Percentiles rank a stretch among this genome's conserved stretches.
phyloP scores from a whole-genome alignment of 2,113 vertebrate species.

The Malurus cyaneus region DNA sequence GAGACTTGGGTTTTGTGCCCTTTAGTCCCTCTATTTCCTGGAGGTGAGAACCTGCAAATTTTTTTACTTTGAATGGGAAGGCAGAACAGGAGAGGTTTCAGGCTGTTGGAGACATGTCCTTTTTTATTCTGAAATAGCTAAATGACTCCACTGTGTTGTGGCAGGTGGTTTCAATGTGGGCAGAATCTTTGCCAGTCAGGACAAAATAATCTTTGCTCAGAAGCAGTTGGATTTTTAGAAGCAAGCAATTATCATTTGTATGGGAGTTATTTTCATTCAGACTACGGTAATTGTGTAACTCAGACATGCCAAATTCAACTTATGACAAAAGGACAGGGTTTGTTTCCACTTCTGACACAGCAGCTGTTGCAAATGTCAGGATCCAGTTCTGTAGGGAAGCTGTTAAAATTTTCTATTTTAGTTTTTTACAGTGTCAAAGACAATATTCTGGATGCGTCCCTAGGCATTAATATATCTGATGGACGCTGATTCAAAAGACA shows the following conservation, averaged over 20 bases:
- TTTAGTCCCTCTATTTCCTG: not conserved
- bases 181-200: not conserved
- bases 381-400: not conserved
- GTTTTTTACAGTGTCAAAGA: not conserved
- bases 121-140: not conserved
- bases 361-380: not conserved
- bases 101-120: not conserved
- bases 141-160: not conserved
- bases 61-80: not conserved
- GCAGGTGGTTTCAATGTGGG: not conserved
- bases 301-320: not conserved
- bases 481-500: not conserved
- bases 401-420: not conserved
- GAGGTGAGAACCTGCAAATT: not conserved
- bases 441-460: not conserved
- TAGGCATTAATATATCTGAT: not conserved
- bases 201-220: not conserved
- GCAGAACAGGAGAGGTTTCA: not conserved
- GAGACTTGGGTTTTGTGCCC: not conserved
- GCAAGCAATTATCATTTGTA: not conserved
- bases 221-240: not conserved
- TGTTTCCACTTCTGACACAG: not conserved
- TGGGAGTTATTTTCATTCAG: slow-evolving; percentile 4
- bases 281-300: not conserved
- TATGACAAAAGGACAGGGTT: not conserved